Conservation (phyloP, 2,797 vertebrate species). For the Oophaga sylvatica region DNA sequence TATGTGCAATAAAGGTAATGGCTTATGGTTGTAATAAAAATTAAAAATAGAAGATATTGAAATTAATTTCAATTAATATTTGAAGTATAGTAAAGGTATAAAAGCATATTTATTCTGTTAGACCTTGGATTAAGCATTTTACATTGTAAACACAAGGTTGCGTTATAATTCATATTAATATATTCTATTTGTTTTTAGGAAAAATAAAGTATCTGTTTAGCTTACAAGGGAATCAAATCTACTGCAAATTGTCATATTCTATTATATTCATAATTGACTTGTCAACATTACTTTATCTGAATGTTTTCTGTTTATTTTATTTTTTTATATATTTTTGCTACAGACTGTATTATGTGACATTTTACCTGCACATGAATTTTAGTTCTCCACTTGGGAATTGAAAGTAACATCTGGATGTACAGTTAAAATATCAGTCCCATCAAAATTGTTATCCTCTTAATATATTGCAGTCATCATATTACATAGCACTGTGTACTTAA, state of each 20-base stretch:
- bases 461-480: too few relatives aligned
- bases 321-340: neutral
- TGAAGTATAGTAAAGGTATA: neutral
- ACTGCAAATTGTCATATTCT: constrained; percentile 4
- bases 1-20: neutral
- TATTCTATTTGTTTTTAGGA: constrained; percentile 6
- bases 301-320: constrained; percentile 22
- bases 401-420: constrained; percentile 17
- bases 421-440: neutral
- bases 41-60: neutral
- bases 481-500: too few relatives aligned
- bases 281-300: constrained; percentile 12
- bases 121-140: neutral
- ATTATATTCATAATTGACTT: constrained; percentile 24
- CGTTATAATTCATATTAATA: constrained; percentile 1
- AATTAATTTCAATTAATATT: neutral
- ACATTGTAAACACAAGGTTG: constrained; percentile 9
- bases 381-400: constrained; percentile 13
- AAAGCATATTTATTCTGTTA: neutral
- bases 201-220: constrained; percentile 18
- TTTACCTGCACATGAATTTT: constrained; percentile 14
- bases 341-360: constrained; percentile 28
- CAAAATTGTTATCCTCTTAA: too few relatives aligned
- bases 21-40: neutral
- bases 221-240: neutral